Conservation (phyloP, 1,140 invertebrate genomes). For the Bombus difficillimus region DNA sequence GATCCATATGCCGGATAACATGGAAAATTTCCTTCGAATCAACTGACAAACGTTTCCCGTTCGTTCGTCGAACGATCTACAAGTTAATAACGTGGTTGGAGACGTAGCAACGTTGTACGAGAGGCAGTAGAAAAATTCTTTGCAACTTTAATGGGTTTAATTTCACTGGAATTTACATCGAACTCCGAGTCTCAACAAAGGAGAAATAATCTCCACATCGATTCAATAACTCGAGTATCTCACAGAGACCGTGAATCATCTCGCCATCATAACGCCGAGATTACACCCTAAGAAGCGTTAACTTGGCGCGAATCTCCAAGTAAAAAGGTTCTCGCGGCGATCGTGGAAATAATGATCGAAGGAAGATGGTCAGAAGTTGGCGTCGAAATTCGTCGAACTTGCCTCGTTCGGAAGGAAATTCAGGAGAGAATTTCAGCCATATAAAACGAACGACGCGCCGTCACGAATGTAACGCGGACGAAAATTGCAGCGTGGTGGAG, state of each 20-base stretch:
- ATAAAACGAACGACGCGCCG: constrained; percentile 2
- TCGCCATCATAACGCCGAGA: neutral
- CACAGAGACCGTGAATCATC: neutral
- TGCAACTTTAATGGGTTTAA: too few relatives aligned
- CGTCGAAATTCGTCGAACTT: constrained; percentile 5
- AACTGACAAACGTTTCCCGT: too few relatives aligned
- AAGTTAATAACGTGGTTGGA: too few relatives aligned
- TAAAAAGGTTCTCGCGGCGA: neutral
- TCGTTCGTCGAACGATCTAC: too few relatives aligned
- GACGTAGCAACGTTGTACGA: too few relatives aligned
- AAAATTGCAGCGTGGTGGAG: constrained; percentile 1
- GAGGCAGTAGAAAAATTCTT: too few relatives aligned
- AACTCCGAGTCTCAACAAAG: neutral
- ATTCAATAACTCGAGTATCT: neutral
- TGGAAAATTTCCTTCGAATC: too few relatives aligned
- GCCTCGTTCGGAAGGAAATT: neutral
- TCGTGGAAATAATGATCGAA: neutral
- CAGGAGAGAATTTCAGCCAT: neutral
- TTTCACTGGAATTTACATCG: too few relatives aligned
- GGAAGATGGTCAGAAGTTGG: neutral
- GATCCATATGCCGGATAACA: too few relatives aligned
- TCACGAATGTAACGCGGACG: constrained; percentile 11
- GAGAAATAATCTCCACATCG: neutral
- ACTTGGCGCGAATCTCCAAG: neutral
- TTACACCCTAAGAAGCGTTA: neutral